Evolutionary conservation across 2,113 vertebrate genomes (phyloP).

Genomic region (Rhizomys pruinosus): DNA sequence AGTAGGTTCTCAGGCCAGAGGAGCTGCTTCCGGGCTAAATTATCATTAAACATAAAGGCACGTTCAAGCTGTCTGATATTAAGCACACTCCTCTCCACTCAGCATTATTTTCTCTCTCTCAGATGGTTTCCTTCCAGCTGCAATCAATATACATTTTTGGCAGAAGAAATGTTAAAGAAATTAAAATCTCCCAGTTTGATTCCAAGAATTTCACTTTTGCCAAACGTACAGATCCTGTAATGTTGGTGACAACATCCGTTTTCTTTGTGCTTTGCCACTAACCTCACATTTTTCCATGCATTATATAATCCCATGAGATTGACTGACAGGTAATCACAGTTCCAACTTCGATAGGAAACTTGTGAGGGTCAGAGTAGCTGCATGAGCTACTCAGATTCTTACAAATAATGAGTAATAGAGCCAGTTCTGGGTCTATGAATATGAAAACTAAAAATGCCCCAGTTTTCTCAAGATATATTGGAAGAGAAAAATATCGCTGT

Average conservation of each 20-base stretch:
- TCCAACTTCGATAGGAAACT: background rate
- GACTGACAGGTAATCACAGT: background rate
- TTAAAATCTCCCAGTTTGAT: constrained; percentile 14
- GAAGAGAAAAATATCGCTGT: background rate
- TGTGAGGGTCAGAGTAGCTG: background rate
- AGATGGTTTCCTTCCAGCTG: constrained; percentile 51
- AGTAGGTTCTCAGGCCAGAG: background rate
- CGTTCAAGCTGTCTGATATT: constrained; percentile 49
- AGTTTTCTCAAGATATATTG: background rate
- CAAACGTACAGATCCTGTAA: background rate
- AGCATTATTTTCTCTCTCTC: constrained; percentile 28
- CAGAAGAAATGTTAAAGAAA: constrained; percentile 46
- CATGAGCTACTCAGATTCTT: background rate
- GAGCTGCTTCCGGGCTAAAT: constrained; percentile 43
- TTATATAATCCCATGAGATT: background rate
- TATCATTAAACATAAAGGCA: constrained; percentile 66
- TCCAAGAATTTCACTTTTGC: constrained; percentile 46
- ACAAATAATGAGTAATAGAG: background rate
- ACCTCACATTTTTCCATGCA: background rate
- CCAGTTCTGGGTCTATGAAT: background rate
- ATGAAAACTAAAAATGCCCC: background rate
- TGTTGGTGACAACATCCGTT: background rate
- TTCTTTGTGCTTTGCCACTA: background rate
- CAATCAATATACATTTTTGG: constrained; percentile 65
- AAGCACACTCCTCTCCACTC: constrained; percentile 25